phyloP scores from a whole-genome alignment of 2,888 invertebrate genomes.

The Catonia carolina region DNA sequence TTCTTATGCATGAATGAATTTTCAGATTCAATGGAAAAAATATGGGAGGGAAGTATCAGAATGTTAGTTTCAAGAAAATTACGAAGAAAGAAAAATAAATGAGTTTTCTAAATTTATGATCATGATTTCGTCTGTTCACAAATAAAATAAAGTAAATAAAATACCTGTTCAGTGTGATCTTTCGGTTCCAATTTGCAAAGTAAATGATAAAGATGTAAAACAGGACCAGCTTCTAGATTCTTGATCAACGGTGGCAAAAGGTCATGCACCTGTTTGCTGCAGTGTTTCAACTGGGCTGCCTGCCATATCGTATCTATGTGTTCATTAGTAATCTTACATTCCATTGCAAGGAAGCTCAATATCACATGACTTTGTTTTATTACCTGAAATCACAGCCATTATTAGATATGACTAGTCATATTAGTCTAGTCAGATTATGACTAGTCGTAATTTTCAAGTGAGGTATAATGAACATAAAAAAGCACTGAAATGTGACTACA shows the following conservation, averaged over 20 bases:
- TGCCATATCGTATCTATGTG: slow-evolving; percentile 93
- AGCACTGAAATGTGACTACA: too few relatives aligned
- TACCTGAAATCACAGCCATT: slow-evolving; percentile 48
- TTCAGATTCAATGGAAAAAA: too few relatives aligned
- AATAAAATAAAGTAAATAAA: too few relatives aligned
- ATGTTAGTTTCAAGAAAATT: too few relatives aligned
- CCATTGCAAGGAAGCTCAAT: slow-evolving; percentile 85
- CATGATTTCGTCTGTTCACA: too few relatives aligned
- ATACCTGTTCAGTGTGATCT: slow-evolving; percentile 84
- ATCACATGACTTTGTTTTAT: slow-evolving; percentile 94
- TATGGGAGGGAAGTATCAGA: too few relatives aligned
- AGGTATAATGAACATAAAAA: too few relatives aligned
- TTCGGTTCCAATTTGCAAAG: slow-evolving; percentile 83
- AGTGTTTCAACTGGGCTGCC: slow-evolving; percentile 90
- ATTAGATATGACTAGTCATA: too few relatives aligned
- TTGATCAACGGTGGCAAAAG: slow-evolving; percentile 83
- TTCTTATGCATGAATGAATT: too few relatives aligned
- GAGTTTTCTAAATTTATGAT: too few relatives aligned
- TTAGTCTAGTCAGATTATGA: not conserved
- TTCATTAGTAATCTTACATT: slow-evolving; percentile 80
- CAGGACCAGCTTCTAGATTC: slow-evolving; percentile 80
- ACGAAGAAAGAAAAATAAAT: too few relatives aligned
- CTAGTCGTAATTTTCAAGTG: too few relatives aligned
- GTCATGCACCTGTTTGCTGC: slow-evolving; percentile 89
- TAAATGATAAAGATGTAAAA: slow-evolving; percentile 78